Conservation (phyloP, 2,113 vertebrate species). For the Pelecanus crispus region DNA sequence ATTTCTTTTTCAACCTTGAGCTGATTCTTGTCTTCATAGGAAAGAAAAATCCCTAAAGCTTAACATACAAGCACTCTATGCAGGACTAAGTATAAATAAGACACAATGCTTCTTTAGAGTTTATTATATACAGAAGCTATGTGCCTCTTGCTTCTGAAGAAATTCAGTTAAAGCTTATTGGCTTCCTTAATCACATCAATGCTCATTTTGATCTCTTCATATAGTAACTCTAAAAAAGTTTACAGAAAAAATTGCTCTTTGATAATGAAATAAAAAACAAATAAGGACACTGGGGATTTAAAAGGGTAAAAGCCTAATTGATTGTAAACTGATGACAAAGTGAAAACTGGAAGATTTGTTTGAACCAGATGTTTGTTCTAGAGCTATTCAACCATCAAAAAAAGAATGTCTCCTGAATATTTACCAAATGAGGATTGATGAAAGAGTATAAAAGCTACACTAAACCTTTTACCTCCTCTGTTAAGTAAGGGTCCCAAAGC, state of each 20-base stretch:
- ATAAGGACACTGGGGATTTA: background rate
- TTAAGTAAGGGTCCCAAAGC: background rate
- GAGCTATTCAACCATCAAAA: background rate
- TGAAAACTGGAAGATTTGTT: slow-evolving; percentile 15
- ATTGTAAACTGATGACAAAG: slow-evolving; percentile 6
- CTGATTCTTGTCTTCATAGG: background rate
- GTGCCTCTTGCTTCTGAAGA: background rate
- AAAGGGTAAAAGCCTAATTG: background rate
- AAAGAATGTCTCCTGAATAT: background rate
- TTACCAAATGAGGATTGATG: slow-evolving; percentile 16
- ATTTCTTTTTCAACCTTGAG: background rate
- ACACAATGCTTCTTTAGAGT: background rate
- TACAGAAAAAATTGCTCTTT: background rate
- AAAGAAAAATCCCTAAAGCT: background rate
- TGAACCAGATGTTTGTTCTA: slow-evolving; percentile 35
- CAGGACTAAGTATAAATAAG: background rate
- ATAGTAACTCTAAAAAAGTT: background rate
- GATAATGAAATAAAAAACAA: background rate
- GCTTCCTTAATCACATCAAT: background rate
- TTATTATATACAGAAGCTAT: background rate
- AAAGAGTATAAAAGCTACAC: background rate
- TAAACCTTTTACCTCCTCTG: background rate
- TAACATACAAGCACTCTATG: background rate
- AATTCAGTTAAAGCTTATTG: background rate
- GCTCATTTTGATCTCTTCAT: background rate